Conservation (phyloP, 2,113 vertebrate species). For the Megalops atlanticus region DNA sequence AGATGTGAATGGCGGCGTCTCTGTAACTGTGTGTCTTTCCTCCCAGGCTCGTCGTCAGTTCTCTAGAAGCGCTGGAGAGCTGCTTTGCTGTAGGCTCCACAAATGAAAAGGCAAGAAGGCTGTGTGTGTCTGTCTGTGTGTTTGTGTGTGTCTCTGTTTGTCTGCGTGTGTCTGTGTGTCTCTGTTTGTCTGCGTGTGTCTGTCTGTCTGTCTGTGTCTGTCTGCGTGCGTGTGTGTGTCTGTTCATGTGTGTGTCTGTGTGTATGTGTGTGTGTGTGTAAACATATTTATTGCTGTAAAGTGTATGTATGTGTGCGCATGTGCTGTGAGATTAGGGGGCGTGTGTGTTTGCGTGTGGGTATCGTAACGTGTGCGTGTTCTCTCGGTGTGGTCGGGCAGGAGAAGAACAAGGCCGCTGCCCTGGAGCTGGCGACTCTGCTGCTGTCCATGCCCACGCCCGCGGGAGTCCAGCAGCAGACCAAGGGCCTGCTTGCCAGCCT, state of each 20-base stretch:
- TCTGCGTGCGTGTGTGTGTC: no score
- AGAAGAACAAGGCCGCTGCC: conserved; percentile 89
- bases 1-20: conserved; percentile 24
- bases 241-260: no score
- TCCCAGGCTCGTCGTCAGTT: conserved; percentile 94
- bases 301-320: no score
- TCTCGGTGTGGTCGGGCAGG: conserved; percentile 68
- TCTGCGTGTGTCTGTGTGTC: no score
- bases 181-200: background rate
- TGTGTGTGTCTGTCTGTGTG: no score
- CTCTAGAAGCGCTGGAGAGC: conserved; percentile 96
- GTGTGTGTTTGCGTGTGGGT: no score
- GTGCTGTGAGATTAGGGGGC: no score
- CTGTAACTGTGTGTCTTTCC: conserved; percentile 28
- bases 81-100: conserved; percentile 94
- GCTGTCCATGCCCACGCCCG: conserved; percentile 90
- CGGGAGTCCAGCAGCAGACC: conserved; percentile 95
- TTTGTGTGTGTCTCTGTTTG: no score
- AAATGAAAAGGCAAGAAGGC: conserved; percentile 86
- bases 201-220: conserved; percentile 12
- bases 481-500: conserved; percentile 95
- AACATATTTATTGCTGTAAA: no score
- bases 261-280: no score
- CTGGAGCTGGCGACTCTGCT: conserved; percentile 92
- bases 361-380: background rate